Evolutionary conservation across 2,113 vertebrate species (phyloP).

Genomic region (Herpailurus yagouaroundi): DNA sequence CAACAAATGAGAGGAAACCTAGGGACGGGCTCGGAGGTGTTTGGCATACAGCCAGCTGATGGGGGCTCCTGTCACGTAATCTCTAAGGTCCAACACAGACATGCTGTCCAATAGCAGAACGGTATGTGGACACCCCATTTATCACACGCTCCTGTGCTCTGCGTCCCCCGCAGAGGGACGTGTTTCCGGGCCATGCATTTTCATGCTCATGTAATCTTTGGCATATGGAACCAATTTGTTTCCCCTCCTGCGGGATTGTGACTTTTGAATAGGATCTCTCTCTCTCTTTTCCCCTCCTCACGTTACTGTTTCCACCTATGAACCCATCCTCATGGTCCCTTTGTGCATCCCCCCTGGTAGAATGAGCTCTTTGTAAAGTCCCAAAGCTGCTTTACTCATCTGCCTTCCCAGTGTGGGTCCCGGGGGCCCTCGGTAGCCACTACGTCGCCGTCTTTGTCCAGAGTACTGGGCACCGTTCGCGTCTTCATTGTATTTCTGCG

Average conservation of each 20-base stretch:
- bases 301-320: accelerated
- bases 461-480: background rate
- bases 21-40: too few species aligned
- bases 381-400: background rate
- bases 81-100: accelerated
- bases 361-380: background rate
- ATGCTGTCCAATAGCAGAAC: background rate
- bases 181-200: background rate
- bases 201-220: background rate
- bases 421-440: accelerated
- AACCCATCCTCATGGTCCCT: accelerated
- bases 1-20: background rate
- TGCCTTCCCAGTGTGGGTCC: accelerated
- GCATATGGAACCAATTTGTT: background rate
- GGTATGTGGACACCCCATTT: accelerated
- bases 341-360: accelerated
- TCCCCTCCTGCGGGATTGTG: background rate
- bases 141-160: too few species aligned
- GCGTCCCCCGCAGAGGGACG: too few species aligned
- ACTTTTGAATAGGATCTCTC: background rate
- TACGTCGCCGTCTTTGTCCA: background rate
- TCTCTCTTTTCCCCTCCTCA: background rate
- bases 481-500: background rate
- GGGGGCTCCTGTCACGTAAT: background rate
- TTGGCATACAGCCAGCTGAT: background rate